Percentiles rank a stretch among this genome's conserved stretches.
Evolutionary conservation across 2,888 invertebrate species (phyloP).

Genomic region (Apantesis nais): DNA sequence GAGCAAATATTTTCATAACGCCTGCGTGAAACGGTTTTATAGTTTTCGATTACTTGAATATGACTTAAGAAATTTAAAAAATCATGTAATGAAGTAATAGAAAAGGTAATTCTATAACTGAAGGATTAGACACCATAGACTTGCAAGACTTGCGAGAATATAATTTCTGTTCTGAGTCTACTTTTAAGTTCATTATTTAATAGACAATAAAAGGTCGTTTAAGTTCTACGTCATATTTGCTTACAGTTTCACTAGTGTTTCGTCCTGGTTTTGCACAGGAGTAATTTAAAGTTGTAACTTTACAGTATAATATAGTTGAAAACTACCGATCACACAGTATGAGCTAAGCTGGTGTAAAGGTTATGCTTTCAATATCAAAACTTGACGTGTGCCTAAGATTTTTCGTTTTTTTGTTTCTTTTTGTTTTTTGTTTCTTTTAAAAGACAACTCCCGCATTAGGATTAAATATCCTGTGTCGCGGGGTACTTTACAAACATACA

Average conservation of each 20-base stretch:
- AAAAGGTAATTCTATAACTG: background rate
- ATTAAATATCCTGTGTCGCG: no score
- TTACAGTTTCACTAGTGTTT: no score
- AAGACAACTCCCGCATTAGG: no score
- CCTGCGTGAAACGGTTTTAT: slow-evolving; percentile 19
- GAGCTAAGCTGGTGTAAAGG: no score
- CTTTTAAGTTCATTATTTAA: background rate
- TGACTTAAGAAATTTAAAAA: background rate
- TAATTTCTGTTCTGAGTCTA: background rate
- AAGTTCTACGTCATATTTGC: no score
- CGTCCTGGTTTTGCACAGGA: no score
- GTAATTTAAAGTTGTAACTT: no score
- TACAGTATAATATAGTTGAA: no score
- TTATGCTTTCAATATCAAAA: background rate
- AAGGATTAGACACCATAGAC: background rate
- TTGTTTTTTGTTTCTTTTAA: no score
- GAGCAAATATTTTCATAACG: slow-evolving; percentile 28
- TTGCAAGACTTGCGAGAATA: background rate
- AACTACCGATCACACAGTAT: no score
- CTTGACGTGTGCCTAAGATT: background rate
- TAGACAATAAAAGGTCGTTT: background rate
- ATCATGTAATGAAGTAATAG: no score
- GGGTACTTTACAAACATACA: no score
- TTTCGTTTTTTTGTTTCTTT: background rate
- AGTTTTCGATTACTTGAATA: background rate